Evolutionary conservation across 2,113 vertebrate species (phyloP).

Genomic region (Varanus komodoensis): DNA sequence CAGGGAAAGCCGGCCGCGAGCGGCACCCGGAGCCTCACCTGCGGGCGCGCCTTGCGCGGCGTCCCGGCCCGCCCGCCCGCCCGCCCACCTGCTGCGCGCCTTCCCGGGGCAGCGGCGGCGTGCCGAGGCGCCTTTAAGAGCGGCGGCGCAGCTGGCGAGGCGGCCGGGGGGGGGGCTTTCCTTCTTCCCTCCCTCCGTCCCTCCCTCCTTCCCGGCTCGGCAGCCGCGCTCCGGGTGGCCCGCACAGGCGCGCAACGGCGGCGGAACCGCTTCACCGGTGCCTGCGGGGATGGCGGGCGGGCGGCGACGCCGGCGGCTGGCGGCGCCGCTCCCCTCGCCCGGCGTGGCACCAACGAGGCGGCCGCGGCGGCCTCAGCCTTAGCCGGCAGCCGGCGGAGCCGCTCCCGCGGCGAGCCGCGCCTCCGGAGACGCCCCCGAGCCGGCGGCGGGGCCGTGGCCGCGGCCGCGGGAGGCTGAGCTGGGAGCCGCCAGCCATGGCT

Average conservation of each 20-base stretch:
- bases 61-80: neutral
- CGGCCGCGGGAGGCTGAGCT: neutral
- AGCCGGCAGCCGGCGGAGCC: neutral
- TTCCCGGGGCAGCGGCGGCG: neutral
- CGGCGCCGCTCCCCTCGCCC: neutral
- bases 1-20: neutral
- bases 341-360: neutral
- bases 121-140: slow-evolving; percentile 12
- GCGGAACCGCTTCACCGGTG: neutral
- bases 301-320: neutral
- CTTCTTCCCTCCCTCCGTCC: too few relatives aligned
- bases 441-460: too few relatives aligned
- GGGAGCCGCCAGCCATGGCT: neutral
- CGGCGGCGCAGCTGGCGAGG: neutral
- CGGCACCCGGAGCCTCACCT: neutral
- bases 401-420: neutral
- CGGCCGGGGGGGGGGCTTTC: neutral
- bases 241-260: neutral
- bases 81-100: neutral
- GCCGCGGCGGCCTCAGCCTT: neutral
- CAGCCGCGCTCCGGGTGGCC: neutral
- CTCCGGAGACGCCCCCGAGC: neutral
- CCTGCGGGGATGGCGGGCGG: neutral
- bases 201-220: neutral
- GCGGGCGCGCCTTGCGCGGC: neutral